Conservation (phyloP, 1,140 invertebrate species). For the Drosophila persimilis region DNA sequence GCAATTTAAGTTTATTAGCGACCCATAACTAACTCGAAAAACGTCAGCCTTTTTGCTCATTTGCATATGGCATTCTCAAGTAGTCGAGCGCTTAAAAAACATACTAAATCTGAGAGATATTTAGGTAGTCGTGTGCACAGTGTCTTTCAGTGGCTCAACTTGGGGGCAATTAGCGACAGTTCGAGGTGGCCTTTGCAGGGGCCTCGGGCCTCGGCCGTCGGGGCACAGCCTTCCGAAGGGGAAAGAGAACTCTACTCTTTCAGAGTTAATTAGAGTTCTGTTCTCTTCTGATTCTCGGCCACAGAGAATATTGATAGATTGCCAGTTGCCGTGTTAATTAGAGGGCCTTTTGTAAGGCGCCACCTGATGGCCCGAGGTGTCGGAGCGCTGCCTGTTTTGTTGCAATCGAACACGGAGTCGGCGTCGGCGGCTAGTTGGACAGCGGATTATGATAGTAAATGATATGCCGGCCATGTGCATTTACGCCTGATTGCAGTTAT, state of each 20-base stretch:
- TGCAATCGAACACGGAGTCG: neutral
- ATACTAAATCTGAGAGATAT: too few relatives aligned
- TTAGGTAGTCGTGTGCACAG: neutral
- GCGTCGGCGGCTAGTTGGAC: conserved; percentile 35
- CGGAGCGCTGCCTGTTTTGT: conserved; percentile 26
- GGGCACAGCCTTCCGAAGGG: conserved; percentile 16
- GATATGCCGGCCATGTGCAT: conserved; percentile 51
- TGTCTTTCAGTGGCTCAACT: conserved; percentile 40
- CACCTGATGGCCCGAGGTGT: conserved; percentile 53
- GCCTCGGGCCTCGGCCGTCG: conserved; percentile 9
- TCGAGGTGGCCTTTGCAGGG: conserved; percentile 17
- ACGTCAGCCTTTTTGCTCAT: conserved; percentile 43
- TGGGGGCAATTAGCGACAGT: conserved; percentile 55
- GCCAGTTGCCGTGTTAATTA: conserved; percentile 50
- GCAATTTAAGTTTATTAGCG: conserved; percentile 70
- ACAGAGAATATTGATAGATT: conserved; percentile 57
- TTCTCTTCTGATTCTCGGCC: conserved; percentile 35
- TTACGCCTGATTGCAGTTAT: conserved; percentile 60
- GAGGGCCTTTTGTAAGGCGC: conserved; percentile 24
- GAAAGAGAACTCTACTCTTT: conserved; percentile 9
- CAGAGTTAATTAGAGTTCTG: conserved; percentile 33
- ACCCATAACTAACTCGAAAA: conserved; percentile 43
- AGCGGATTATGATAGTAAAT: conserved; percentile 52
- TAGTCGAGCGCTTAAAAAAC: conserved; percentile 6
- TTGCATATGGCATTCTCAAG: conserved; percentile 66